Evolutionary conservation across 1,140 invertebrate genomes (phyloP), one percentile per base, ranked within the genome.

Genomic region (Bombus turneri): DNA sequence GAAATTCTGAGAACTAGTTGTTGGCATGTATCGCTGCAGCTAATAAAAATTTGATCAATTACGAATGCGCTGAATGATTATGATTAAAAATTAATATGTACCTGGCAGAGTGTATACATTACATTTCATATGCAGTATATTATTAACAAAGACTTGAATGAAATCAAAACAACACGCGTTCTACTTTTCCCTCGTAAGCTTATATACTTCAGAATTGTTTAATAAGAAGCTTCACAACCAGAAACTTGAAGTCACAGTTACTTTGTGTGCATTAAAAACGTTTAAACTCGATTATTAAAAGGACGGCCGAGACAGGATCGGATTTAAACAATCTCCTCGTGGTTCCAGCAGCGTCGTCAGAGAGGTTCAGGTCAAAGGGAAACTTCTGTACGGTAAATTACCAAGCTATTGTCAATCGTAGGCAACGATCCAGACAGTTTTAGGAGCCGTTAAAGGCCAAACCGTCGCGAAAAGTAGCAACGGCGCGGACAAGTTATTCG

Each of bases 401-500:
- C 37, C 31, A 15, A 22, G n/a, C 28, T 69, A 47, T 62, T 34
- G 74, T 41, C 81, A 77, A 83, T 83, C 74, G 81, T 37, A 31
- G 18, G 13, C 18, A 75, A n/a, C 75, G 25, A 31, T 2, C 74
- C 64, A 64, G 37, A 34, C 62, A 15, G 31, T 69, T 53, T 59
- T 53, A 53, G 43, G 74, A 28, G 13, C 37, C 15, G 72, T 53
- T 83, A 69, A 25, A 53, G 31, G 37, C 64, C n/a, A 53, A 25
- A 59, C 47, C 4, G 68, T 82, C 72, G 73, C 34, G 83, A 86
- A 88, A 89, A 89, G 86, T 83, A 78, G 47, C 74, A 86, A 73
- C 87, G 83, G 41, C 64, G 41, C 15, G 59, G 18, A 57, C 76
- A 68, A 82, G 72, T 75, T 81, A 89, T 89, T 83, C 77, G 81